Evolutionary conservation across 92 coral and sea anemone genomes (phyloP).

Genomic region (Porites rus): DNA sequence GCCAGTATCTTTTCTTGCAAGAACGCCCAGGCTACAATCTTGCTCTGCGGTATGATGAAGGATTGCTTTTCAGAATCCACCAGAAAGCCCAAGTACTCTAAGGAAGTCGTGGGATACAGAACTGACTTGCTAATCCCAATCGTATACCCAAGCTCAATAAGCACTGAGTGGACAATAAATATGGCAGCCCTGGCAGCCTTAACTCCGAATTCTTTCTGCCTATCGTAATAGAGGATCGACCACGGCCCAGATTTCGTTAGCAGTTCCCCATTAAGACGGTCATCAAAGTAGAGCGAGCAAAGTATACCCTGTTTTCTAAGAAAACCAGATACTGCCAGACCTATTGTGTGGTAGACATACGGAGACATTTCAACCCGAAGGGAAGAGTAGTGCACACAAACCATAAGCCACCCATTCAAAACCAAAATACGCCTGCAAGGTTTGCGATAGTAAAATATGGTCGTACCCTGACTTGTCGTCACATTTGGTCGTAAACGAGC

Average conservation of each 20-base stretch:
- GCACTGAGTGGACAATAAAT: neutral
- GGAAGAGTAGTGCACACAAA: conserved; percentile 49
- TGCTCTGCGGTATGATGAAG: conserved; percentile 19
- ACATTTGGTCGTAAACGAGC: conserved; percentile 38
- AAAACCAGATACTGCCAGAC: conserved; percentile 36
- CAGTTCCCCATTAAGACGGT: conserved; percentile 47
- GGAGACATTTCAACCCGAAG: conserved; percentile 47
- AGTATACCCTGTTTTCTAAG: conserved; percentile 29
- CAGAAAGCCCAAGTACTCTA: conserved; percentile 26
- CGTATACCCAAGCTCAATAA: conserved; percentile 42
- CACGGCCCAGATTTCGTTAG: conserved; percentile 27
- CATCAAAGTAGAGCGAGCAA: conserved; percentile 42
- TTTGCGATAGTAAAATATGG: conserved; percentile 38
- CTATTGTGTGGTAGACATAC: conserved; percentile 19
- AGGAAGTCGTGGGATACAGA: conserved; percentile 10
- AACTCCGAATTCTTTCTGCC: conserved; percentile 24
- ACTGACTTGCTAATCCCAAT: conserved; percentile 33
- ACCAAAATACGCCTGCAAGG: conserved; percentile 34
- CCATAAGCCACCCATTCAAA: conserved; percentile 63
- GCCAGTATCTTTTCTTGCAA: conserved; percentile 5
- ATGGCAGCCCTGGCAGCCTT: conserved; percentile 30
- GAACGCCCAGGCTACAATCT: conserved; percentile 3
- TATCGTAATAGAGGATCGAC: conserved; percentile 28
- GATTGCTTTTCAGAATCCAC: conserved; percentile 44
- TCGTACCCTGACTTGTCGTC: conserved; percentile 67